Evolutionary conservation across 2,797 vertebrate species (phyloP).

Genomic region (Peromyscus eremicus): DNA sequence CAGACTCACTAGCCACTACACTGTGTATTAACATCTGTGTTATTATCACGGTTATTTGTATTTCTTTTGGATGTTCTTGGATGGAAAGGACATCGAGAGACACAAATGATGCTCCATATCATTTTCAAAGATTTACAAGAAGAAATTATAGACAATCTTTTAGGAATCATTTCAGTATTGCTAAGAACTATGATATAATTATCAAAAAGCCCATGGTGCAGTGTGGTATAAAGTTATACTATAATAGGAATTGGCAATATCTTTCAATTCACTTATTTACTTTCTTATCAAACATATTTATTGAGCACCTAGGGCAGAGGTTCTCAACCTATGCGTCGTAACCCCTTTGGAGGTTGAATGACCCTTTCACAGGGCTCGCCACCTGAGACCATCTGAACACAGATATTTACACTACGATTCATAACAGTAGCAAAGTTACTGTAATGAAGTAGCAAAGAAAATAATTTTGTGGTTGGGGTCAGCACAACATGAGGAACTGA

Average conservation of each 20-base stretch:
- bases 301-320: background rate
- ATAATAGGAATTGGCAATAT: background rate
- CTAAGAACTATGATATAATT: slow-evolving; percentile 23
- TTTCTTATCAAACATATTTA: background rate
- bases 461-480: background rate
- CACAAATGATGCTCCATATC: background rate
- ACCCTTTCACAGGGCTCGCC: background rate
- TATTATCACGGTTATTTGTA: background rate
- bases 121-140: slow-evolving; percentile 36
- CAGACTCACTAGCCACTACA: background rate
- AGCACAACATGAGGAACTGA: background rate
- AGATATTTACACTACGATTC: background rate
- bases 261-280: background rate
- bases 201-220: background rate
- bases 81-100: background rate
- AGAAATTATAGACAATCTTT: slow-evolving; percentile 26
- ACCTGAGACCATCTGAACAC: background rate
- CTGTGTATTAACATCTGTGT: background rate
- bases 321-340: background rate
- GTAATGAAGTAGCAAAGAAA: background rate
- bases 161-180: background rate
- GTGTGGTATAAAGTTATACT: background rate
- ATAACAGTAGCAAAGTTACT: background rate
- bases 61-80: background rate
- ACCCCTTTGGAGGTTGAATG: background rate